These are phyloP conservation scores for Masnerella sp. DNA, from an alignment of 2,888 invertebrate genomes.

Conservation along the genomic window DNA sequence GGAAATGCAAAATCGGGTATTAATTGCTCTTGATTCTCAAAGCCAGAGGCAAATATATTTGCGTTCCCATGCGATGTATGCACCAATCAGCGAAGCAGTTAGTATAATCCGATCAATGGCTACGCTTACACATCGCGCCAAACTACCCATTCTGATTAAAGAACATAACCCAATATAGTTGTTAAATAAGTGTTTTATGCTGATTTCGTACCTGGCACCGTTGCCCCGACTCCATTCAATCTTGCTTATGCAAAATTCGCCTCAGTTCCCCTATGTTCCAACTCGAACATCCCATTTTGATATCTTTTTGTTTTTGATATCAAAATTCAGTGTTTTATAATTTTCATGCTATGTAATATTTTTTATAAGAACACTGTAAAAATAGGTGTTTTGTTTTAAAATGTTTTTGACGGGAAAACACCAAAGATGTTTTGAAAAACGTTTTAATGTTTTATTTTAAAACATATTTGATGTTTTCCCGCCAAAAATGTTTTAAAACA, in stretches of 20 bases:
- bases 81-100: constrained; percentile 63
- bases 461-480: too few species aligned
- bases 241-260: constrained; percentile 32
- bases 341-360: too few species aligned
- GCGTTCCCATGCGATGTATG: constrained; percentile 49
- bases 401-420: too few species aligned
- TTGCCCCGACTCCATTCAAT: background rate
- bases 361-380: too few species aligned
- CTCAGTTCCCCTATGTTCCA: constrained; percentile 23
- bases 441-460: too few species aligned
- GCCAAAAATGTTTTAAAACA: too few species aligned
- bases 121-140: constrained; percentile 44
- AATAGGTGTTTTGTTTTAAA: too few species aligned
- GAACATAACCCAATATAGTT: constrained; percentile 42
- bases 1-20: constrained; percentile 59
- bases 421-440: too few species aligned
- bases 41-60: constrained; percentile 59
- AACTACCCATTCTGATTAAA: constrained; percentile 44
- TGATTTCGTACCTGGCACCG: constrained; percentile 5
- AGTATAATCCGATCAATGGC: constrained; percentile 68
- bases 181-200: constrained; percentile 45
- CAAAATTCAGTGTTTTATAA: too few species aligned
- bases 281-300: background rate
- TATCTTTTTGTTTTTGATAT: too few species aligned
- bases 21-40: constrained; percentile 60